These are phyloP conservation scores for Aptenodytes forsteri DNA, from an alignment of 2,113 vertebrate genomes.

Conservation along the genomic window DNA sequence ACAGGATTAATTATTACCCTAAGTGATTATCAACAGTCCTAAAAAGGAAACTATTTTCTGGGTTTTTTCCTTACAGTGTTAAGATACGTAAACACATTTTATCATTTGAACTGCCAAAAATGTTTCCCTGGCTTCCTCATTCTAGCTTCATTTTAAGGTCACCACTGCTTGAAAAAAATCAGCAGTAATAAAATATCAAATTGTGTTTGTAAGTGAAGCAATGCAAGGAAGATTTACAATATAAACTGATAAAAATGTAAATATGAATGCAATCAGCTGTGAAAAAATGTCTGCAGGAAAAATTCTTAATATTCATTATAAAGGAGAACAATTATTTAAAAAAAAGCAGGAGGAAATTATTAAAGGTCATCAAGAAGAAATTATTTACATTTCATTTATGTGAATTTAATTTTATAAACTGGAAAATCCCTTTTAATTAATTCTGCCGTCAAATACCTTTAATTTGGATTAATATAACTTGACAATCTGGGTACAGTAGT, in stretches of 20 bases:
- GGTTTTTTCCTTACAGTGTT: not conserved
- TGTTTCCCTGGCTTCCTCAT: not conserved
- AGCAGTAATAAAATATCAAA: not conserved
- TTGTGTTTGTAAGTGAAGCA: not conserved
- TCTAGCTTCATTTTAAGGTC: not conserved
- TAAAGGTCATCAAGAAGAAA: not conserved
- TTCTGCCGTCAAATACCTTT: not conserved
- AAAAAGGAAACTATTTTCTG: not conserved
- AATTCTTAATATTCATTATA: not conserved
- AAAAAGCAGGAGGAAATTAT: not conserved
- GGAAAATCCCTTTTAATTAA: not conserved
- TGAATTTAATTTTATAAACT: not conserved
- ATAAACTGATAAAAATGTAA: not conserved
- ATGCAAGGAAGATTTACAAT: not conserved
- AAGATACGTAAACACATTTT: not conserved
- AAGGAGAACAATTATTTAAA: not conserved
- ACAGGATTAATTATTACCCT: slow-evolving; percentile 45
- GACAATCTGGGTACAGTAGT: not conserved
- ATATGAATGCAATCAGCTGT: not conserved
- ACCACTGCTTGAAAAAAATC: not conserved
- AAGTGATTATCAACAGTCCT: slow-evolving; percentile 13
- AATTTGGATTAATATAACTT: not conserved
- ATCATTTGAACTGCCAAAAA: not conserved
- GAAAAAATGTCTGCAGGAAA: not conserved
- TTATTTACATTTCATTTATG: not conserved